Conservation (phyloP, 2,797 vertebrate species). For the Helarctos malayanus region DNA sequence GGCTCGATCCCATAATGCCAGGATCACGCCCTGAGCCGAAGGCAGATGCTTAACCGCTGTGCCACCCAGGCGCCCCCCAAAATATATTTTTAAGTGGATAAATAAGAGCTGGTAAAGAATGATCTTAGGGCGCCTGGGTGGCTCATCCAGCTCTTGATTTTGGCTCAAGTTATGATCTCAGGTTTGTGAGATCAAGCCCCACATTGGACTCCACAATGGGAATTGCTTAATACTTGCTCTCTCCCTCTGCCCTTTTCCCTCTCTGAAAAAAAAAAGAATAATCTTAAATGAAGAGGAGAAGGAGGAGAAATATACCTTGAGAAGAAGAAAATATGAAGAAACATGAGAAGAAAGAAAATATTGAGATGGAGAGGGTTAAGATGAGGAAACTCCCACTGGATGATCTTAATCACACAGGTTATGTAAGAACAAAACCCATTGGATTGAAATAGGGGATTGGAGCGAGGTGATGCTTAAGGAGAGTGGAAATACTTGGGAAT, state of each 20-base stretch:
- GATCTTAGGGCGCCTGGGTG: background rate
- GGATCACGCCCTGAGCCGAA: no score
- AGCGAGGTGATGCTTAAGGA: background rate
- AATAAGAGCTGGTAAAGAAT: background rate
- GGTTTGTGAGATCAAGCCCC: background rate
- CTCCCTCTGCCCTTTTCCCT: background rate
- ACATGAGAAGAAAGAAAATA: background rate
- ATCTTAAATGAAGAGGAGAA: background rate
- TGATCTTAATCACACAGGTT: background rate
- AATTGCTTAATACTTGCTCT: background rate
- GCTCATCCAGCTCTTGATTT: background rate
- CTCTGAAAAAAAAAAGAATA: background rate
- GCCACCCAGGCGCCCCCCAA: background rate
- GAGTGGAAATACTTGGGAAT: background rate
- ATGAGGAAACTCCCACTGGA: background rate
- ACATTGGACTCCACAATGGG: background rate
- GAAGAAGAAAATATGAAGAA: background rate
- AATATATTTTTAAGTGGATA: background rate
- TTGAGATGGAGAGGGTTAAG: background rate
- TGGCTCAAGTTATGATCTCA: background rate
- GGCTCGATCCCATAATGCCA: no score
- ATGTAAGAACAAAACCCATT: background rate
- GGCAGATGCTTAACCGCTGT: no score
- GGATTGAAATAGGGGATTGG: background rate
- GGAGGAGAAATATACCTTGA: background rate